Evolutionary conservation across 2,888 invertebrate genomes (phyloP), one percentile per base, ranked within the genome.

Genomic region (Mantis religiosa): DNA sequence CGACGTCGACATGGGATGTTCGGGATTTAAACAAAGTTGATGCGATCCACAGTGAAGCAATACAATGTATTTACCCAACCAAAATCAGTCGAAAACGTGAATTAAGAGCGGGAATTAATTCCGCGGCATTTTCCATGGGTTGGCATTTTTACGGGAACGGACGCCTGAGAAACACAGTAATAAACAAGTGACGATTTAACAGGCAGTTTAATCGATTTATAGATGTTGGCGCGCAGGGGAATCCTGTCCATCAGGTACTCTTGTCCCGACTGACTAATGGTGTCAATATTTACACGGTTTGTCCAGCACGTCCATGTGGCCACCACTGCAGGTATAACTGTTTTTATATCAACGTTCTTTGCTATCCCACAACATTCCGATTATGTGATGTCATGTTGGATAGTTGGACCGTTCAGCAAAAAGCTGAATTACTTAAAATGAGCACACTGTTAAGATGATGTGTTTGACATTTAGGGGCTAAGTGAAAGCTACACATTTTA

Each of bases 241-340:
- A 15, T 25, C 54, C 91, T 91, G 92, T 92, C 92, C 91, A 92
- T 92, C 92, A 92, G 90, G 90, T 91, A 34, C 14, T 30, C 25
- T 27, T 4, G 87, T 25, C 41, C 34, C 82, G 87, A 87, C 87
- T 92, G 93, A 93, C 93, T 93, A 92, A 93, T 93, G 91, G 92
- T 92, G 92, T 93, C 93, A 93, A 93, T 93, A 93, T 93, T 93
- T 93, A 93, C 91, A 92, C 92, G 89, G 90, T 91, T 92, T 92
- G 92, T 92, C 28, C 20, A 34, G 92, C 92, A 92, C 91, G 92
- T 92, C 93, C 92, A 92, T 93, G 92, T n/a, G 85, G 85, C 47
- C 15, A 85, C 0, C 27, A n/a, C 14, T 47, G 84, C 88, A 86
- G 82, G 54, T 71, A 47, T 71, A 71, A 71, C 54, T 71, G 54